phyloP scores from a whole-genome alignment of 2,888 invertebrate genomes.

The Synanthedon tipuliformis region DNA sequence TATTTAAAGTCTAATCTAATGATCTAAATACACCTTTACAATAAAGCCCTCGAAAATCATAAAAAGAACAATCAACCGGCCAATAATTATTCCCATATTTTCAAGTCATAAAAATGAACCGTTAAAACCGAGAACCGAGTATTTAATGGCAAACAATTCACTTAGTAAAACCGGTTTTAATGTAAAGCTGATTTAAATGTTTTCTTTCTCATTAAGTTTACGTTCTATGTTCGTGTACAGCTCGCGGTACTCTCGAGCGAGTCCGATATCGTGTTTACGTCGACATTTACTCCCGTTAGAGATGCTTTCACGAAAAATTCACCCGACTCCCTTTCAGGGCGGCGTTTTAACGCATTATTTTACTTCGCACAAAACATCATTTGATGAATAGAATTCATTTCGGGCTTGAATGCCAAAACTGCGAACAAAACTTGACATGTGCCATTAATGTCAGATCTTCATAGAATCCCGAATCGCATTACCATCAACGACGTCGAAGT shows the following conservation, averaged over 20 bases:
- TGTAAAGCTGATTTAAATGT: too few species aligned
- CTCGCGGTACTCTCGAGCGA: background rate
- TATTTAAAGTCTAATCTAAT: too few species aligned
- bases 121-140: too few species aligned
- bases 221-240: background rate
- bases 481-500: too few species aligned
- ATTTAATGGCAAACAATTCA: too few species aligned
- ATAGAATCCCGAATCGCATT: too few species aligned
- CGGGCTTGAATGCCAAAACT: background rate
- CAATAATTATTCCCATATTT: too few species aligned
- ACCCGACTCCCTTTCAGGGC: constrained; percentile 4
- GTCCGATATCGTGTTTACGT: constrained; percentile 6
- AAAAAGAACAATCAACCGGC: too few species aligned
- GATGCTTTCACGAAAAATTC: constrained; percentile 8
- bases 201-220: background rate
- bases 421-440: background rate
- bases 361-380: background rate
- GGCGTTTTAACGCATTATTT: constrained; percentile 1
- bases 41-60: too few species aligned
- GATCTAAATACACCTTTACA: too few species aligned
- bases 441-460: background rate
- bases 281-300: constrained; percentile 7
- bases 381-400: background rate
- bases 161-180: too few species aligned
- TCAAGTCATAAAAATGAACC: too few species aligned